A percentile compares a stretch with the other conserved stretches of the same genome.
These are phyloP conservation scores for Pammene aurita DNA, from an alignment of 2,888 invertebrate species.

Conservation along the genomic window DNA sequence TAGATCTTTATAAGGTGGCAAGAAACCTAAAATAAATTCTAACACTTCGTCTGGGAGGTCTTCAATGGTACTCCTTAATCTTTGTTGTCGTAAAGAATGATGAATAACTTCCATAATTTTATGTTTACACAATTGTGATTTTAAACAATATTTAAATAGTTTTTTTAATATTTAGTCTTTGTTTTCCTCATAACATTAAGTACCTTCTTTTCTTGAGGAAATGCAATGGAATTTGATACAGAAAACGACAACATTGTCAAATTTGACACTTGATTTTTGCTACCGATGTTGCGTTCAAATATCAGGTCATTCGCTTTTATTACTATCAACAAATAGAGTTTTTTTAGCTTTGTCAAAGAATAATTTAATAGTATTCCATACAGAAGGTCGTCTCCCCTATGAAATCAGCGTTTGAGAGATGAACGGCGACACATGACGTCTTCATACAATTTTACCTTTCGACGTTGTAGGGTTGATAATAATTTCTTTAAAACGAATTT, in stretches of 20 bases:
- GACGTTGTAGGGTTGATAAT: no score
- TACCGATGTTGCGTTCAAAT: not conserved
- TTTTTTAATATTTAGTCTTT: not conserved
- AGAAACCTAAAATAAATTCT: constrained; percentile 93
- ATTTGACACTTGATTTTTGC: constrained; percentile 24
- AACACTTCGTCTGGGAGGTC: constrained; percentile 96
- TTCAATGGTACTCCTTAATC: constrained; percentile 75
- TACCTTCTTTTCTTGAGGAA: constrained; percentile 10
- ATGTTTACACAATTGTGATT: constrained; percentile 3
- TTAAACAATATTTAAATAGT: constrained; percentile 8
- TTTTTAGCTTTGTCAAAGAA: no score
- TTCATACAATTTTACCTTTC: no score
- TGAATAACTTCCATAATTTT: constrained; percentile 68
- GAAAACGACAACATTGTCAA: constrained; percentile 34
- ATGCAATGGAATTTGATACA: constrained; percentile 30
- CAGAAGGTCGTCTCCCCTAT: no score
- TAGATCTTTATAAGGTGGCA: constrained; percentile 95
- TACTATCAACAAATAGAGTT: no score
- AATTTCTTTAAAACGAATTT: no score
- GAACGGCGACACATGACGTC: no score
- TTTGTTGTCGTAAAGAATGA: constrained; percentile 62
- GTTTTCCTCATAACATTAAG: constrained; percentile 19
- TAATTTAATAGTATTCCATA: no score
- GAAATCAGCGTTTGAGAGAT: no score
- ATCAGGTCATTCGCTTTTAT: no score